Percentiles rank a stretch among this genome's conserved stretches.
Evolutionary conservation across 2,888 invertebrate species (phyloP).

Genomic region (Eristalis tenax): DNA sequence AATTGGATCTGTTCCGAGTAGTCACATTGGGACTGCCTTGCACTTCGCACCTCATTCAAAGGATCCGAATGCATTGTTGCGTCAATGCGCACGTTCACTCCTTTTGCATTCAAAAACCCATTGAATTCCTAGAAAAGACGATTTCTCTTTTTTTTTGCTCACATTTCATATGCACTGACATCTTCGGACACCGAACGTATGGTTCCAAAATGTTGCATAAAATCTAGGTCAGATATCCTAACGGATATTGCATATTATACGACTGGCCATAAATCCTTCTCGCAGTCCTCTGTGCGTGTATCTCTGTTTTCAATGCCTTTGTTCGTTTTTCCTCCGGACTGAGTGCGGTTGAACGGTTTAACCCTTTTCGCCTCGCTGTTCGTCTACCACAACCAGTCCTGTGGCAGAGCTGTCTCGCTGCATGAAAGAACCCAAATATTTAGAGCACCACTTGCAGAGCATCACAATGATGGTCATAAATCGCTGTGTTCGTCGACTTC

Average conservation of each 20-base stretch:
- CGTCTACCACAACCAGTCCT: slow-evolving; percentile 18
- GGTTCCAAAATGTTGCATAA: slow-evolving; percentile 38
- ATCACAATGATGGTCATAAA: slow-evolving; percentile 60
- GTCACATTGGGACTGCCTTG: slow-evolving; percentile 10
- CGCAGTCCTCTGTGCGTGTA: neutral
- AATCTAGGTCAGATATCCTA: slow-evolving; percentile 64
- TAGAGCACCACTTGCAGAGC: slow-evolving; percentile 74
- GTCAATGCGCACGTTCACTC: slow-evolving; percentile 20
- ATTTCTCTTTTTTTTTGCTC: slow-evolving; percentile 41
- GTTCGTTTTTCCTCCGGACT: neutral
- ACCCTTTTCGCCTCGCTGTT: slow-evolving; percentile 55
- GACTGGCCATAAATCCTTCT: slow-evolving; percentile 63
- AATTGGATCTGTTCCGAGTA: slow-evolving; percentile 35
- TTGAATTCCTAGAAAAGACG: slow-evolving; percentile 30
- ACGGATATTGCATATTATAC: slow-evolving; percentile 55
- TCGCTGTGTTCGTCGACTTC: slow-evolving; percentile 27
- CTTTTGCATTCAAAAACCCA: slow-evolving; percentile 31
- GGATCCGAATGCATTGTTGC: neutral
- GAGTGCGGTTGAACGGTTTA: slow-evolving; percentile 61
- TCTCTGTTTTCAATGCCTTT: slow-evolving; percentile 1
- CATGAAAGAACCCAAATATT: slow-evolving; percentile 77
- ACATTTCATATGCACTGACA: neutral
- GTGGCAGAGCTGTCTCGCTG: slow-evolving; percentile 6
- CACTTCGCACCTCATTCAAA: slow-evolving; percentile 44
- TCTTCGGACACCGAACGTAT: neutral